Base-by-base conservation (phyloP, 2,888 invertebrate species). In the Nipponacmea schrenckii region DNA sequence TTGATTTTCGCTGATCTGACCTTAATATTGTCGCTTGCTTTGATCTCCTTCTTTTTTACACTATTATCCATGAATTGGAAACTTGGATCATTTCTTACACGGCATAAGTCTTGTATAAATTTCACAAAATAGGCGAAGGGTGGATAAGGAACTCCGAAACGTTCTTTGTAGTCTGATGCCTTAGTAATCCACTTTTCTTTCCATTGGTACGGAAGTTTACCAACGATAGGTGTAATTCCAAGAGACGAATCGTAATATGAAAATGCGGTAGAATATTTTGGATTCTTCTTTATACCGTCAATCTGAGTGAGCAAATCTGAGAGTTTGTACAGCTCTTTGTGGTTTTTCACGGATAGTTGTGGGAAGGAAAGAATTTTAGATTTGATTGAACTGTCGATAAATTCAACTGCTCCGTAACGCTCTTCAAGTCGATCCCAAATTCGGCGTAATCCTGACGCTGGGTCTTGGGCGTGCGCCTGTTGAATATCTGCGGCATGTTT, bases 101-200 rank as follows among this genome's bases (percentile, higher is more conserved):
- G 65, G 39, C 74, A 69, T n/a, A 71, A 50, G 0, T 75, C 74
- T n/a, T 62, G 27, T 7, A 79, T 71, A 44, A 79, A 80, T 14
- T 69, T 27, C 0, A 67, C 69, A 62, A 79, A 76, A 0, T 73
- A 45, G 5, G 56, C 15, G 44, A 79, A 80, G 20, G 78, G 79
- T n/a, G 76, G 79, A 69, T 68, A 79, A 8, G 70, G 0, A 17
- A 76, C 75, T 12, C 20, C 8, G 39, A 76, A 31, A 3, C 46
- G 62, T n/a, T 63, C 46, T 64, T 78, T 80, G 46, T 78, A 79
- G 0, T 64, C 67, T 1, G 64, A 24, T 2, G 78, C 79, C 17
- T 67, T 62, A 20, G 12, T 64, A 4, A 63, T 76, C 77, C 78
- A 78, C 45, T 75, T 81, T 24, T 77, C 74, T 50, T 77, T 74